A percentile compares a stretch with the other conserved stretches of the same genome.
These are phyloP conservation scores for Montipora cactus DNA, from an alignment of 64 coral and sea anemone genomes.

Conservation along the genomic window DNA sequence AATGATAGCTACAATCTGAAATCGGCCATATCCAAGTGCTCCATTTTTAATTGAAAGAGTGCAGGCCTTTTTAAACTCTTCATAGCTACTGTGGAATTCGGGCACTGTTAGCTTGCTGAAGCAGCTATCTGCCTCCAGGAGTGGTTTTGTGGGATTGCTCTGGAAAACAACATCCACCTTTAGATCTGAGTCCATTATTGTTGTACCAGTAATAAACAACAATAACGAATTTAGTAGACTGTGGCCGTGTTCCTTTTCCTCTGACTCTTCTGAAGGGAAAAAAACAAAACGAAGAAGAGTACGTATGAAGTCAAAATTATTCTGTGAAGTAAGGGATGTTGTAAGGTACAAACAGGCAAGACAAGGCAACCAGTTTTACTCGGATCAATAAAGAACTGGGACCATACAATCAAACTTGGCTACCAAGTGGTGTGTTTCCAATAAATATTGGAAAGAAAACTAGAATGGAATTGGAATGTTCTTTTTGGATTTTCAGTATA, in stretches of 20 bases:
- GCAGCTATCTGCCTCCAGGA: slow-evolving; percentile 62
- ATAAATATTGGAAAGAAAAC: too few relatives aligned
- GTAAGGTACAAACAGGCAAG: too few relatives aligned
- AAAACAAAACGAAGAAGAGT: too few relatives aligned
- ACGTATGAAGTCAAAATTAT: too few relatives aligned
- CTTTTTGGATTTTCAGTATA: too few relatives aligned
- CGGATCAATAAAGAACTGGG: too few relatives aligned
- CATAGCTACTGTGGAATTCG: slow-evolving; percentile 13
- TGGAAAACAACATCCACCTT: slow-evolving; percentile 11
- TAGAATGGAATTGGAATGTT: too few relatives aligned
- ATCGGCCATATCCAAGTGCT: slow-evolving; percentile 30
- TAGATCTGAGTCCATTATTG: slow-evolving; percentile 3
- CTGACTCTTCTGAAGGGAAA: not conserved
- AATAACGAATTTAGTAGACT: not conserved
- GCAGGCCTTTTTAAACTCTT: slow-evolving; percentile 54
- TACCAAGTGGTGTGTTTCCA: too few relatives aligned
- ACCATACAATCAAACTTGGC: too few relatives aligned
- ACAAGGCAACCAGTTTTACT: too few relatives aligned
- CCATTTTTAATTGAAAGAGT: slow-evolving; percentile 10
- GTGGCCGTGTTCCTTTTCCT: not conserved
- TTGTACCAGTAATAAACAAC: slow-evolving; percentile 44
- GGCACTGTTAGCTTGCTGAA: slow-evolving; percentile 52
- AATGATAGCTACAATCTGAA: not conserved
- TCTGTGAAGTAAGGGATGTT: too few relatives aligned
- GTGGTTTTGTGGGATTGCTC: slow-evolving; percentile 1